These are phyloP conservation scores for Brachyistius frenatus DNA, from an alignment of 2,113 vertebrate genomes.

Conservation along the genomic window DNA sequence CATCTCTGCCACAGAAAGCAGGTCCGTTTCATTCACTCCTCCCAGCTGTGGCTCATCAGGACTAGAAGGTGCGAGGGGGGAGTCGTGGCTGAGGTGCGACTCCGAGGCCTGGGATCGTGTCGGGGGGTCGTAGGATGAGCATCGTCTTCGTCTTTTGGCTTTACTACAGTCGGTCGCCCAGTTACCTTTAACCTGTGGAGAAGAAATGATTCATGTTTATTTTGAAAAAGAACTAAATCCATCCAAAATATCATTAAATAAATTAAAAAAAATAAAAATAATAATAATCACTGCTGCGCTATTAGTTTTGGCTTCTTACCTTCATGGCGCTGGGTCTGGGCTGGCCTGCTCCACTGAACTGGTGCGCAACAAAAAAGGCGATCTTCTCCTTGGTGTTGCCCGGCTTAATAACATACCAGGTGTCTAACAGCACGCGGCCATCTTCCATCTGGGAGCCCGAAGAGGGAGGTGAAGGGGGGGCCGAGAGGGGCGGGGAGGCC, in stretches of 20 bases:
- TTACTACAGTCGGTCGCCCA: slow-evolving; percentile 94
- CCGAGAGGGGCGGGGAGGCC: slow-evolving; percentile 57
- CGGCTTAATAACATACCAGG: slow-evolving; percentile 97
- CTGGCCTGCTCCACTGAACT: slow-evolving; percentile 86
- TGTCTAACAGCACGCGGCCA: slow-evolving; percentile 93
- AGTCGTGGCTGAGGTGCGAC: slow-evolving; percentile 48
- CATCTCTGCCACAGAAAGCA: slow-evolving; percentile 95
- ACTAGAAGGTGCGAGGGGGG: slow-evolving; percentile 22
- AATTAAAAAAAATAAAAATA: not conserved
- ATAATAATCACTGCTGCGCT: rapidly evolving
- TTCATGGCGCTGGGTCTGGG: slow-evolving; percentile 90
- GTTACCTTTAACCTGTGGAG: slow-evolving; percentile 89
- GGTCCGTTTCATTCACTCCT: slow-evolving; percentile 83
- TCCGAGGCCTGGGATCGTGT: slow-evolving; percentile 75
- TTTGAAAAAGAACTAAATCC: not conserved
- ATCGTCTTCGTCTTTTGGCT: slow-evolving; percentile 91
- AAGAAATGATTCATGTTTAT: not conserved
- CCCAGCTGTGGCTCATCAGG: slow-evolving; percentile 58
- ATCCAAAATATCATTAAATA: not conserved
- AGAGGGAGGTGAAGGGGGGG: slow-evolving; percentile 62
- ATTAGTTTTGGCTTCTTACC: slow-evolving; percentile 55
- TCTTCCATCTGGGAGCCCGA: slow-evolving; percentile 85
- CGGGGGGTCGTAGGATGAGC: slow-evolving; percentile 89
- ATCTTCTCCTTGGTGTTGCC: slow-evolving; percentile 99
- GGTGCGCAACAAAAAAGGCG: slow-evolving; percentile 96